Base-by-base conservation (phyloP, 2,797 vertebrate species). In the Agapornis canus region DNA sequence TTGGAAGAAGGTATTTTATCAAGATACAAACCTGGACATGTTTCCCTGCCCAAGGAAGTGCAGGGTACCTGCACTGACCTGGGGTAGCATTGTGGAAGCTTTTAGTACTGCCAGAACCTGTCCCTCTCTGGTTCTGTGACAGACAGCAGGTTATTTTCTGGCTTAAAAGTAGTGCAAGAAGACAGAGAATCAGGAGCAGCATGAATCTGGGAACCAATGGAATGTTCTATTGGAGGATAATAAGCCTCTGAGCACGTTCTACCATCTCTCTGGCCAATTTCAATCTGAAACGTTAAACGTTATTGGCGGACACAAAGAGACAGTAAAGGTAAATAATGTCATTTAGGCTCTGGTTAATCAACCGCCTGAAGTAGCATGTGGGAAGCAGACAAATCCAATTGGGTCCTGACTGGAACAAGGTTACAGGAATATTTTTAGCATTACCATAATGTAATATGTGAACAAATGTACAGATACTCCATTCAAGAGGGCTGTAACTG, bases 221-320 rank as follows among this genome's bases (percentile, higher is more conserved):
- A 90, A 77, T 54, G 84, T 73, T 51, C 70, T 80, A 9, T 86
- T 81, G 79, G 83, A 94, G 81, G 84, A 91, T 45, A 82, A 90
- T 40, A 68, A 82, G 63, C 80, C 72, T 49, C 86, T 77, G 73
- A 94, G 72, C 35, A 95, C 91, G 95, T 97, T 97, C 86, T 97
- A 97, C 95, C 87, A 39, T 92, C 90, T 78, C 57, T 91, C 82
- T 77, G 77, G 95, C 96, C 97, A 97, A 77, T 82, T 94, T 95
- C 94, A 86, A 85, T 95, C 95, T 93, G 94, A 97, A 97, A 91
- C 80, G 71, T 80, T 93, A 84, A 89, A 90, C 4, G 9, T 81
- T 90, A 91, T 71, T 97, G 96, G 95, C 97, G 96, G 71, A 92
- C 80, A 76, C 86, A 92, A 91, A 97, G 89, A 97, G 90, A 79